Base-by-base conservation (phyloP, 1,140 invertebrate species). In the Apis florea region DNA sequence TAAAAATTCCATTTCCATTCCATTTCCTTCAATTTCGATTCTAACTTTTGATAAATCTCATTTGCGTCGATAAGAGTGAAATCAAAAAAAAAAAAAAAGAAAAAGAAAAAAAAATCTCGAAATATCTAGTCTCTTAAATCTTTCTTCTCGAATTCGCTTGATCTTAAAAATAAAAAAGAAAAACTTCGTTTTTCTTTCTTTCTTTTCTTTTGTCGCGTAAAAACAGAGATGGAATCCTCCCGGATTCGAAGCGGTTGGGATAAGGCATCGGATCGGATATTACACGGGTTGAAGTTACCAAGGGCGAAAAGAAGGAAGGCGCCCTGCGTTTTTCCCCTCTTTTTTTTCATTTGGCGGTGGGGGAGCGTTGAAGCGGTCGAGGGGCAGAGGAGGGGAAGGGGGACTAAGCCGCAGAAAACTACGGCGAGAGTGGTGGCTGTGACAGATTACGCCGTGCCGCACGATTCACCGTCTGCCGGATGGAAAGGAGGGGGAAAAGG, bases 371-470 rank as follows among this genome's bases (percentile, higher is more conserved):
- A 92, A 92, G 92, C 89, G 86, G 88, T 31, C 54, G 88, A 91
- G 87, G 89, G 74, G 90, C 90, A 88, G 84, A 82, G 88, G 92
- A 2, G 88, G 90, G 87, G 89, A 67, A 90, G 91, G 88, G 91
- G 86, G 84, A 82, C 87, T 93, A 93, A 93, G 92, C 90, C 88
- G 87, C 86, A 89, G 91, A 87, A 91, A 91, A 92, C 88, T 90
- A 89, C 85, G 88, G 79, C 87, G 83, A 86, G 90, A 91, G 88
- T 83, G 89, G 91, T 91, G 92, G 88, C 89, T 89, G 89, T 93
- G 92, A 92, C 92, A 93, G 92, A 93, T 93, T 93, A 92, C 89
- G 91, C 89, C 88, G 72, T 82, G 82, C 78, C 84, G 67, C 85
- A 73, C 84, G 86, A 87, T 87, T 84, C 83, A 74, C 83, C 86